Conservation (phyloP, 1,140 invertebrate species). For the Trichonephila clavipes region DNA sequence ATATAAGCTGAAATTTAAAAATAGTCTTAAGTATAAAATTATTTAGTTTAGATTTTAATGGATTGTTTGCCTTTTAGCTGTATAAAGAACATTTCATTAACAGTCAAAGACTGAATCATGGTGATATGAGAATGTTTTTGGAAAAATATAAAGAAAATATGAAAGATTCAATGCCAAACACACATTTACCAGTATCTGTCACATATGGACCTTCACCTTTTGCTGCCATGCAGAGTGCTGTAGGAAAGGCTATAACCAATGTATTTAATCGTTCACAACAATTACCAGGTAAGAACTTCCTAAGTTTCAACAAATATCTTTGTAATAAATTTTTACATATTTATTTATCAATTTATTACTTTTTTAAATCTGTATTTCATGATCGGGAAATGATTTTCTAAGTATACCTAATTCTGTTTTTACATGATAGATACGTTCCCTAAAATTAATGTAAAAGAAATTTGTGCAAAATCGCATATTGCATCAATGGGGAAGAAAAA, state of each 20-base stretch:
- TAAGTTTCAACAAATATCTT: not conserved
- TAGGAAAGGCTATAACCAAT: slow-evolving; percentile 82
- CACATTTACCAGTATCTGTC: slow-evolving; percentile 42
- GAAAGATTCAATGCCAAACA: slow-evolving; percentile 2
- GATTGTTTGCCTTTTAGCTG: slow-evolving; percentile 81
- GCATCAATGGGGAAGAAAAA: too few relatives aligned
- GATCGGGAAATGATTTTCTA: too few relatives aligned
- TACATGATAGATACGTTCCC: too few relatives aligned
- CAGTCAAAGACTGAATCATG: slow-evolving; percentile 88
- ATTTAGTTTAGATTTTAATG: too few relatives aligned
- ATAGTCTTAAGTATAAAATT: too few relatives aligned
- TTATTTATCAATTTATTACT: too few relatives aligned
- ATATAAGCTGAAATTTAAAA: too few relatives aligned
- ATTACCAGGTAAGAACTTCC: slow-evolving; percentile 77
- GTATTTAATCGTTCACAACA: slow-evolving; percentile 82
- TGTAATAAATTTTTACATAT: too few relatives aligned
- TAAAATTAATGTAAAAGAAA: too few relatives aligned
- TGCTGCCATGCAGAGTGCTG: slow-evolving; percentile 82
- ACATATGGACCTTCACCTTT: slow-evolving; percentile 84
- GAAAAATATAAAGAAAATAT: slow-evolving; percentile 82
- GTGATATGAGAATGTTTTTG: slow-evolving; percentile 90
- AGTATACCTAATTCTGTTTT: too few relatives aligned
- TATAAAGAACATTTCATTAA: slow-evolving; percentile 92
- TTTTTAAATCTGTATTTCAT: too few relatives aligned
- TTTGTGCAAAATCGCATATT: too few relatives aligned